Evolutionary conservation across 2,113 vertebrate genomes (phyloP).

Genomic region (Periophthalmus modestus): DNA sequence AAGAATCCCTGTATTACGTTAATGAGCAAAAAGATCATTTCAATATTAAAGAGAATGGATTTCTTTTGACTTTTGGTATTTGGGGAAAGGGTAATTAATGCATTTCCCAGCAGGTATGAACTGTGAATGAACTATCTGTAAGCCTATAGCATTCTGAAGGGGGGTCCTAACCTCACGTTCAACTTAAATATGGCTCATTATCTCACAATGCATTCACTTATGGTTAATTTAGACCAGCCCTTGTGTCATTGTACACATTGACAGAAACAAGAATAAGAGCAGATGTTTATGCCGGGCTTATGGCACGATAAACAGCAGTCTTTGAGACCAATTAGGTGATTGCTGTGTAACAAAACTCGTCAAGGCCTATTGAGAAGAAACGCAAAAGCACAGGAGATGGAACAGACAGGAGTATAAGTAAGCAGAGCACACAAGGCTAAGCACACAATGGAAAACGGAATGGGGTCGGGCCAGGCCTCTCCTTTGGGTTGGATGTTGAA

Average conservation of each 20-base stretch:
- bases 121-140: constrained; percentile 39
- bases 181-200: constrained; percentile 27
- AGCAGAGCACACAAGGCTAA: constrained; percentile 7
- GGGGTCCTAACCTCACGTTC: background rate
- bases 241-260: background rate
- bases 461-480: constrained; percentile 25
- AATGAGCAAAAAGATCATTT: background rate
- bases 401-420: background rate
- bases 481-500: constrained; percentile 35
- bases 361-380: constrained; percentile 7
- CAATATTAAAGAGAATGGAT: constrained; percentile 1
- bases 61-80: constrained; percentile 3
- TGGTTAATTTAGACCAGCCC: constrained; percentile 4
- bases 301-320: constrained; percentile 26
- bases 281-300: constrained; percentile 35
- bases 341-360: constrained; percentile 16
- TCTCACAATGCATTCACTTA: background rate
- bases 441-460: constrained; percentile 6
- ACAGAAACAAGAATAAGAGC: background rate
- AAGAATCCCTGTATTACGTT: background rate
- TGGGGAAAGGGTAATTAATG: constrained; percentile 2
- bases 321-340: constrained; percentile 35
- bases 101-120: constrained; percentile 37
- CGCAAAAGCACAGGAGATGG: background rate
- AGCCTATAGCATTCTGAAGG: constrained; percentile 24